Base-by-base conservation (phyloP, 1,140 invertebrate species). In the Drosophila cardini region DNA sequence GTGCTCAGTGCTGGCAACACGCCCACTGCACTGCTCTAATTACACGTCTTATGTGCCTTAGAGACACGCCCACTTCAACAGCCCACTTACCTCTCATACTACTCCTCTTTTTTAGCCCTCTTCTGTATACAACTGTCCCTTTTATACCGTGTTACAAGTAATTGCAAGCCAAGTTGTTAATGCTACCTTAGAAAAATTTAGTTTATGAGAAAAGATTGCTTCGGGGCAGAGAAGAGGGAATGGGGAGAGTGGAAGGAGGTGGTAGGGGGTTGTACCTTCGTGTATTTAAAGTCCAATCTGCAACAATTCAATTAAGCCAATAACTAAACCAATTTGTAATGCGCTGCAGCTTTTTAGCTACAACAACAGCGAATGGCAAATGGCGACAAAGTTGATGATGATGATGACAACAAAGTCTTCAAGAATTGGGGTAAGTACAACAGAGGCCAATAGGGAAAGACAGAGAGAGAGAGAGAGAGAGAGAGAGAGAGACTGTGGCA, bases 321-420 rank as follows among this genome's bases (percentile, higher is more conserved):
- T 87, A 87, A 87, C 84, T 83, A 83, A 87, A 76, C 79, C 79
- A 87, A 87, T 83, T 87, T 87, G 79, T 87, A 87, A 87, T 76
- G 69, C 76, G 77, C 81, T 80, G 75, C 63, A 80, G 77, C 81
- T 85, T 84, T 84, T 85, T 63, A 82, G 78, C 63, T 77, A 58
- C 73, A 73, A 57, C 80, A 53, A 57, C 38, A 43, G 65, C n/a
- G 52, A 69, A 52, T 52, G 46, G 46, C 60, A 64, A 83, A 68
- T 62, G 63, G 26, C 38, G 61, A 64, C 43, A 52, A 76, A 46
- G 58, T 60, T 30, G 67, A 78, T 7, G 80, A 50, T 38, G 45
- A 55, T 57, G 77, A 48, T 42, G 62, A 43, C 43, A 16, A 30
- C 63, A 50, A 48, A 50, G 38, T 56, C 63, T 65, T 45, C 9